Percentiles rank a stretch among this genome's conserved stretches.
Conservation (phyloP, 2,113 vertebrate species). For the Antechinus stuartii region DNA sequence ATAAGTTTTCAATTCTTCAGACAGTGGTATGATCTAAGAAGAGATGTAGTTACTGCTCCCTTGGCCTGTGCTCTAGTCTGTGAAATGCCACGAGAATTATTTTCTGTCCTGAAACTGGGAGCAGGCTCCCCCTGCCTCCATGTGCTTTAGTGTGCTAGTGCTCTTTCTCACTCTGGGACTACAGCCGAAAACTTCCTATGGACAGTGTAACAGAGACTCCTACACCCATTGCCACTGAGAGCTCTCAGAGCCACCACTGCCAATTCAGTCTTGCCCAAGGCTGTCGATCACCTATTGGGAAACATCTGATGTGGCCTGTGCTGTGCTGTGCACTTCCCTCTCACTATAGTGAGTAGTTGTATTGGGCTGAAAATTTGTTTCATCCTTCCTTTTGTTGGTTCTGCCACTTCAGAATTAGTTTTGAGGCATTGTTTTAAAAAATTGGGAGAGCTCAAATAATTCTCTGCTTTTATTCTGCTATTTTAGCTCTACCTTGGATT, state of each 20-base stretch:
- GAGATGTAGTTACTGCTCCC: too few relatives aligned
- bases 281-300: background rate
- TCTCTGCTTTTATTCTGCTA: background rate
- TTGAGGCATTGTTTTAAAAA: background rate
- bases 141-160: background rate
- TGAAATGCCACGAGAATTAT: too few relatives aligned
- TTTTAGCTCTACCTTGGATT: background rate
- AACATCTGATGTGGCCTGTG: background rate
- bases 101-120: too few relatives aligned
- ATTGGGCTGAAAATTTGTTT: background rate
- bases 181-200: background rate
- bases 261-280: background rate
- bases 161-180: background rate
- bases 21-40: too few relatives aligned
- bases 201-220: background rate
- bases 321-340: background rate
- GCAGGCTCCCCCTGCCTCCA: too few relatives aligned
- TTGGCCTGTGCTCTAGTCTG: too few relatives aligned
- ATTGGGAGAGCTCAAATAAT: background rate
- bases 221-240: background rate
- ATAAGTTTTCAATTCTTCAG: too few relatives aligned
- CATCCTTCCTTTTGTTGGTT: background rate
- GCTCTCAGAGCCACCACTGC: background rate
- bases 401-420: background rate
- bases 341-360: too few relatives aligned